These are phyloP conservation scores for Aplodontia rufa DNA, from an alignment of 2,113 vertebrate genomes.

Conservation along the genomic window DNA sequence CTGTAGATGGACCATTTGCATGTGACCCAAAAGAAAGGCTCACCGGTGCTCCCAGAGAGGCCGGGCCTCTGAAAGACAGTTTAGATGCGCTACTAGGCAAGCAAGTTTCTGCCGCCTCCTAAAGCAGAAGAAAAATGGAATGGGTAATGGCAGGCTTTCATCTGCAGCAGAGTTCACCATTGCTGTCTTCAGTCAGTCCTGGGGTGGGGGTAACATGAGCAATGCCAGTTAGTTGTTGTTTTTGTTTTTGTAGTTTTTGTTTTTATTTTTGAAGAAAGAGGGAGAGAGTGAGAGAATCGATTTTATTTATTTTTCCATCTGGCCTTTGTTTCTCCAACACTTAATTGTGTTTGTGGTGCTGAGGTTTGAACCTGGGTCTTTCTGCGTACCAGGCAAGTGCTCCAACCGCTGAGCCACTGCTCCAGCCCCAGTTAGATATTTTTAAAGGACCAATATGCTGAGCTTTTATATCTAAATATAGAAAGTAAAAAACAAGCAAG, in stretches of 20 bases:
- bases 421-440: background rate
- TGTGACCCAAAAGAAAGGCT: background rate
- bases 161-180: background rate
- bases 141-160: background rate
- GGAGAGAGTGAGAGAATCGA: no score
- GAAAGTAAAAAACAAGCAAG: constrained; percentile 52
- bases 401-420: no score
- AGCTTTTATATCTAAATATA: constrained; percentile 66
- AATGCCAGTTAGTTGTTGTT: background rate
- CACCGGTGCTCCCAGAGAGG: background rate
- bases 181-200: background rate
- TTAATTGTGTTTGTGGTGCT: no score
- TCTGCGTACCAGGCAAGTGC: no score
- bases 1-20: accelerated
- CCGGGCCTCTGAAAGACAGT: background rate
- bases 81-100: background rate
- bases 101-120: background rate
- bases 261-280: no score
- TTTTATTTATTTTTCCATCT: no score
- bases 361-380: no score
- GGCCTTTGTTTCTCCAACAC: no score
- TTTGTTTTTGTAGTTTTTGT: no score
- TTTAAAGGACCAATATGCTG: constrained; percentile 49
- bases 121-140: background rate
- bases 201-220: no score